phyloP scores from a whole-genome alignment of 2,113 vertebrate genomes.

The Crotalus tigris region DNA sequence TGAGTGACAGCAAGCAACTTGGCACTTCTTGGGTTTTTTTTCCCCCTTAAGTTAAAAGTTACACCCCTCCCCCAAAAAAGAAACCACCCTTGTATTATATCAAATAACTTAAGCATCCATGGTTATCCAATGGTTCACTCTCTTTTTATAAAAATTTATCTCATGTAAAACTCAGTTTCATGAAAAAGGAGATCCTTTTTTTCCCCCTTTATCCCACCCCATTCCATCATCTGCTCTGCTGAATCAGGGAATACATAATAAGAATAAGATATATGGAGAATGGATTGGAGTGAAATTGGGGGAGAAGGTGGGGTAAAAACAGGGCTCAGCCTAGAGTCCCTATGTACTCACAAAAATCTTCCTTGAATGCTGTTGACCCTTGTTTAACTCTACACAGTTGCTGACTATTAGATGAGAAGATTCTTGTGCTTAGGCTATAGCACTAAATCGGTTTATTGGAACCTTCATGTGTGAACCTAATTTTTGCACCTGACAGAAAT shows the following conservation, averaged over 20 bases:
- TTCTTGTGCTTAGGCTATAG: neutral
- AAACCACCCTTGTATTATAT: neutral
- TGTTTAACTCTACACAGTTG: neutral
- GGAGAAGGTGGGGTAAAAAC: neutral
- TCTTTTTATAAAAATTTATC: neutral
- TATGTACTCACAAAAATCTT: neutral
- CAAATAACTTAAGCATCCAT: neutral
- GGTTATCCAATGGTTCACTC: neutral
- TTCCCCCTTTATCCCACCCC: neutral
- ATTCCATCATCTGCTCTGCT: neutral
- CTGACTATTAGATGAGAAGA: neutral
- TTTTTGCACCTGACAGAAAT: neutral
- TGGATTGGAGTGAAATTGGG: neutral
- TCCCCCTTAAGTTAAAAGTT: neutral
- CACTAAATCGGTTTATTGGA: neutral
- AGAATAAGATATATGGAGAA: neutral
- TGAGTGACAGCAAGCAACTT: conserved; percentile 19
- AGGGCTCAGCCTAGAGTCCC: neutral
- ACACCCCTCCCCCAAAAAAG: neutral
- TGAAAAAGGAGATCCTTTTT: neutral
- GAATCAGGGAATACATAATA: neutral
- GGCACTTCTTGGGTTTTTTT: neutral
- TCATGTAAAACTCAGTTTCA: neutral
- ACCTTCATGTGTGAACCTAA: neutral
- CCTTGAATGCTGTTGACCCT: neutral